Percentiles rank a stretch among this genome's conserved stretches.
Evolutionary conservation across 2,888 invertebrate genomes (phyloP).

Genomic region (Adela reaumurella): DNA sequence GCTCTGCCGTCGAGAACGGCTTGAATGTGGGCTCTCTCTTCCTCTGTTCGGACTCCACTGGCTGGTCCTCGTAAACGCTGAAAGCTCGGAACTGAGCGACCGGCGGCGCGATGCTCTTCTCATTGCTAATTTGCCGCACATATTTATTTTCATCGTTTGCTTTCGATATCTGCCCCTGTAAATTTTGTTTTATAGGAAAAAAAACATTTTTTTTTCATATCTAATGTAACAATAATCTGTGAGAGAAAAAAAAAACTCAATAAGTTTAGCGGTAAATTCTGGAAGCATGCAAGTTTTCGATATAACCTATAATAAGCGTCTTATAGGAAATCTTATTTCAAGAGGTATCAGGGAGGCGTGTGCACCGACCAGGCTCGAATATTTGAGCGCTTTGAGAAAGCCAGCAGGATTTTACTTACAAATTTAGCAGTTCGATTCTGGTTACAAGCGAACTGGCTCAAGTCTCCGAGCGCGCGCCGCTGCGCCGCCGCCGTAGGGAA

Average conservation of each 20-base stretch:
- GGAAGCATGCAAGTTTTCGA: too few species aligned
- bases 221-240: too few species aligned
- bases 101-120: slow-evolving; percentile 53
- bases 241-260: slow-evolving; percentile 8
- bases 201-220: too few species aligned
- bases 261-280: too few species aligned
- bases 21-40: slow-evolving; percentile 41
- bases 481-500: slow-evolving; percentile 47
- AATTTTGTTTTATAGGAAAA: too few species aligned
- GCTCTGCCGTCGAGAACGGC: slow-evolving; percentile 40
- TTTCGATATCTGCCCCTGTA: slow-evolving; percentile 17
- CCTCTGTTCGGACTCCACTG: slow-evolving; percentile 40
- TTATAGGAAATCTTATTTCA: too few species aligned
- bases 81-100: slow-evolving; percentile 74
- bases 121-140: slow-evolving; percentile 44
- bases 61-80: slow-evolving; percentile 68
- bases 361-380: too few species aligned
- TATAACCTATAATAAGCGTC: too few species aligned
- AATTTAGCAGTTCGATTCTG: slow-evolving; percentile 50
- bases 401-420: too few species aligned
- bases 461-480: slow-evolving; percentile 62
- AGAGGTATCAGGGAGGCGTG: too few species aligned
- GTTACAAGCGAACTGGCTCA: slow-evolving; percentile 57
- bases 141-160: slow-evolving; percentile 47
- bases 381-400: too few species aligned